These are phyloP conservation scores for Glossophaga mutica DNA, from an alignment of 2,797 vertebrate genomes.

Conservation along the genomic window DNA sequence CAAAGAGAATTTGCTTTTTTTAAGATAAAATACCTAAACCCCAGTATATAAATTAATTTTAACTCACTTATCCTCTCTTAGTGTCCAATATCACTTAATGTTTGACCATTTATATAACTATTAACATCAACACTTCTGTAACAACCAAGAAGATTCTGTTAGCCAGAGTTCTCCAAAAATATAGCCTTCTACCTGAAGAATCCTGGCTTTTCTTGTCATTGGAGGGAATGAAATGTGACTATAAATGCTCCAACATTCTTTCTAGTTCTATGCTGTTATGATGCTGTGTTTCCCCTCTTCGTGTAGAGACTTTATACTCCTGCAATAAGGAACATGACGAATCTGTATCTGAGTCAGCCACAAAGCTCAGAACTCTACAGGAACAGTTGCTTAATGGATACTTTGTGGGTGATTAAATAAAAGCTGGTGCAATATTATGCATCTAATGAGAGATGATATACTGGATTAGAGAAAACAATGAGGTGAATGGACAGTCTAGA, in stretches of 20 bases:
- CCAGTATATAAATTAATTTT: background rate
- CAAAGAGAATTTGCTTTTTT: background rate
- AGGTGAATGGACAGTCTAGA: background rate
- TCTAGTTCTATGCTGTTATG: background rate
- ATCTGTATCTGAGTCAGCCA: background rate
- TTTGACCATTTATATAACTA: background rate
- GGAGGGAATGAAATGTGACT: background rate
- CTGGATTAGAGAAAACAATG: constrained; percentile 32
- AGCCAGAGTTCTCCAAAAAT: background rate
- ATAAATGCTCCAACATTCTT: background rate
- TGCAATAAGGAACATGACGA: background rate
- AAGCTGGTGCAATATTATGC: constrained; percentile 36
- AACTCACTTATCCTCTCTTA: background rate
- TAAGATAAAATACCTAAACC: background rate
- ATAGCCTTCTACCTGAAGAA: background rate
- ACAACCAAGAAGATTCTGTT: background rate
- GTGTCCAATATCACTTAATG: background rate
- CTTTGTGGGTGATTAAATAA: constrained; percentile 35
- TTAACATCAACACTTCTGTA: background rate
- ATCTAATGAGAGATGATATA: constrained; percentile 36
- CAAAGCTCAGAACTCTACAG: constrained; percentile 4
- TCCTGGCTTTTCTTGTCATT: background rate
- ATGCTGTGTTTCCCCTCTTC: background rate
- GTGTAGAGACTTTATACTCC: background rate
- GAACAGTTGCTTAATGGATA: constrained; percentile 31